Base-by-base conservation (phyloP, 1,140 invertebrate species). In the Zaprionus taronus region DNA sequence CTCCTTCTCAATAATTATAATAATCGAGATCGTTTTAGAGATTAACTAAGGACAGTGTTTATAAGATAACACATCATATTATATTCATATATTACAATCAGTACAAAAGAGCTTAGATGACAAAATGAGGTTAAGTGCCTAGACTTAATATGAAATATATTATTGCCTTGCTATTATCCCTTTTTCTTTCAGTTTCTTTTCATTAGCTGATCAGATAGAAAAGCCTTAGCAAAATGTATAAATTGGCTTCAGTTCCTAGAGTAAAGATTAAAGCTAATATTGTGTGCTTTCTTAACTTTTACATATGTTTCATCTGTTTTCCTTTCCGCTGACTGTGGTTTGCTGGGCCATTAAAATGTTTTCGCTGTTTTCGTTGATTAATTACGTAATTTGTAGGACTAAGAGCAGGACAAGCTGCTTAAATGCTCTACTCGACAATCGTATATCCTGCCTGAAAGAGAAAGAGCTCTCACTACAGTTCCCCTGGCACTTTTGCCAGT, bases 311-410 rank as follows among this genome's bases (percentile, higher is more conserved):
- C 17, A 47, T 4, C 2, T 47, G n/a, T 47, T 47, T 47, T 47
- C 3, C n/a, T 17, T 47, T 7, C 41, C 1, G 2, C n/a, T 44
- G 41, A 17, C n/a, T 17, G 41, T 47, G 41, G 41, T 17, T 47
- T 47, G n/a, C 41, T 1, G 6, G 6, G n/a, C 41, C 41, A 47
- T 47, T 47, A 47, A 17, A 47, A 47, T 47, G 41, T 47, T 47
- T 47, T 47, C n/a, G 6, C 41, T 9, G 41, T 44, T 44, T 44
- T 41, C 31, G 31, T 20, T 56, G 92, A 89, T 92, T 91, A 89
- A 90, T 91, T 87, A 73, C 61, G 72, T 74, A 76, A 82, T 91
- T 91, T 81, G 75, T 77, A 79, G 64, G 51, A 63, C 64, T 55
- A 69, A 72, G n/a, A 68, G 68, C 68, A 38, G 41, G 28, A 31